Conservation (phyloP, 2,113 vertebrate genomes). For the Phaethornis superciliosus region DNA sequence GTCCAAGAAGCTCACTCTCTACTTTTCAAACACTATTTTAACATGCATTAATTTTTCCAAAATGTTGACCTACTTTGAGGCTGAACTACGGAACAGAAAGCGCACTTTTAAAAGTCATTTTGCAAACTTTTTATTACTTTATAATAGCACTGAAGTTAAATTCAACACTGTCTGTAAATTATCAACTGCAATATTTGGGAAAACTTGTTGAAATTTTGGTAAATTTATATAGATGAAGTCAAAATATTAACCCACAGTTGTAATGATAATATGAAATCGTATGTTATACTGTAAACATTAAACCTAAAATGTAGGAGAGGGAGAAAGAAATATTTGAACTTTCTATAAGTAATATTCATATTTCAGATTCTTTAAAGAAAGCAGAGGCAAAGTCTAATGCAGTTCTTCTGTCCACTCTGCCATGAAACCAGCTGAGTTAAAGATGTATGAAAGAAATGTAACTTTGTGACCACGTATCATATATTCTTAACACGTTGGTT, state of each 20-base stretch:
- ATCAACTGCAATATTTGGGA: constrained; percentile 80
- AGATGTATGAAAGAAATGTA: constrained; percentile 46
- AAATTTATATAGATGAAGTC: constrained; percentile 69
- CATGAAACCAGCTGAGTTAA: constrained; percentile 60
- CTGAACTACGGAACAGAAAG: constrained; percentile 74
- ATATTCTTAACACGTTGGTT: constrained; percentile 71
- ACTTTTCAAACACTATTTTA: constrained; percentile 77
- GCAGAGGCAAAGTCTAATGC: constrained; percentile 24
- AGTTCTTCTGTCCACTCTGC: constrained; percentile 38
- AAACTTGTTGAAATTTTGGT: constrained; percentile 74
- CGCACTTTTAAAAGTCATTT: constrained; percentile 81
- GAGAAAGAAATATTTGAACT: constrained; percentile 65
- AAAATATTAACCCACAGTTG: constrained; percentile 68
- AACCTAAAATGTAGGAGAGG: constrained; percentile 52
- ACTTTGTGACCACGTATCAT: constrained; percentile 57
- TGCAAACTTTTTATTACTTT: constrained; percentile 78
- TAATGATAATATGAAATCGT: constrained; percentile 52
- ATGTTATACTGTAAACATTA: constrained; percentile 55
- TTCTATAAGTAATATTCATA: constrained; percentile 59
- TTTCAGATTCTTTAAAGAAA: constrained; percentile 53
- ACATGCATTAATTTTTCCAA: constrained; percentile 67
- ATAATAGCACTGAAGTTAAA: constrained; percentile 91
- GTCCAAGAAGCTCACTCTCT: constrained; percentile 51
- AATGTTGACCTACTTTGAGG: constrained; percentile 61
- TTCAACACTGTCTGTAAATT: constrained; percentile 84